Evolutionary conservation across 92 coral and sea anemone genomes (phyloP).

Genomic region (Parazoanthus atlanticus): DNA sequence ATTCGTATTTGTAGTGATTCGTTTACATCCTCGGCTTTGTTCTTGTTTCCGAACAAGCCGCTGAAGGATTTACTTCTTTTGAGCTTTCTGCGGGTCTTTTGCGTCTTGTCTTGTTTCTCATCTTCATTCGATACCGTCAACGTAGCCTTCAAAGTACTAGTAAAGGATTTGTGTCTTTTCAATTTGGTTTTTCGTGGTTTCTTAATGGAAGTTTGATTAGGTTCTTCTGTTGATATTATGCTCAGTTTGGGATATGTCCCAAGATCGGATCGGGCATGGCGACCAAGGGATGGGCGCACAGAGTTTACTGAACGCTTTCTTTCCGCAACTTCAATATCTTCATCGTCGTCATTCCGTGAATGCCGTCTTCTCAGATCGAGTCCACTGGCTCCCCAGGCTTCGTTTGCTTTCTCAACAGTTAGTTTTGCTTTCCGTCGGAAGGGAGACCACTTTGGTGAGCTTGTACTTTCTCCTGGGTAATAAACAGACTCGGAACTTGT

Average conservation of each 20-base stretch:
- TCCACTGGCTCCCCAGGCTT: conserved; percentile 10
- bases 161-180: conserved; percentile 33
- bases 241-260: conserved; percentile 30
- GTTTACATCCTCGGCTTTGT: conserved; percentile 15
- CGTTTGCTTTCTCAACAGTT: conserved; percentile 19
- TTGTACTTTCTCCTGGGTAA: conserved; percentile 22
- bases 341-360: conserved; percentile 31
- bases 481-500: conserved; percentile 30
- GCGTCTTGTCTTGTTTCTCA: background rate
- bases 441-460: conserved; percentile 37
- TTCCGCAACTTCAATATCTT: conserved; percentile 32
- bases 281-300: conserved; percentile 19
- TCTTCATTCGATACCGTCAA: background rate
- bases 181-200: conserved; percentile 25
- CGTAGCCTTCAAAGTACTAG: background rate
- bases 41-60: conserved; percentile 34
- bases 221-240: background rate
- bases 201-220: background rate
- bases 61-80: conserved; percentile 42
- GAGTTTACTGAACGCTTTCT: conserved; percentile 17
- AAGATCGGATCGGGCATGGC: conserved; percentile 42
- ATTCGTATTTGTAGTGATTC: background rate
- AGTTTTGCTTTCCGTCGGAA: conserved; percentile 26
- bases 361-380: conserved; percentile 8
- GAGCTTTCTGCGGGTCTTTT: background rate